phyloP scores from a whole-genome alignment of 2,888 invertebrate genomes.

The Morpho deidamia region DNA sequence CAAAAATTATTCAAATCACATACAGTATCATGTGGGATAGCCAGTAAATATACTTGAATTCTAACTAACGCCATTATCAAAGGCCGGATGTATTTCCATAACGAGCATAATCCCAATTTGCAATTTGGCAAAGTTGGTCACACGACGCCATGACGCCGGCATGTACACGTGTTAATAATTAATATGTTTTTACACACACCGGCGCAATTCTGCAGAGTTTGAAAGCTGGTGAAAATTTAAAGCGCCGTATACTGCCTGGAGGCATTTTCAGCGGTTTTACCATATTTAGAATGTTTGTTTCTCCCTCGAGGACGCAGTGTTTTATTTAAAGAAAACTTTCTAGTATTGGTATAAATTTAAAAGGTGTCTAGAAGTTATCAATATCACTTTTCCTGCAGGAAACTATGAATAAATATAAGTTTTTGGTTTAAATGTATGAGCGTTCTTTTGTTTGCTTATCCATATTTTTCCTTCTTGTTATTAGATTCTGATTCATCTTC shows the following conservation, averaged over 20 bases:
- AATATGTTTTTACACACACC: constrained; percentile 58
- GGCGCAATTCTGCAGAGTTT: constrained; percentile 38
- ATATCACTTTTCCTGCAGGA: too few species aligned
- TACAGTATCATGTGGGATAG: not conserved
- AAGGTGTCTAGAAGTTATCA: not conserved
- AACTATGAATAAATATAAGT: too few species aligned
- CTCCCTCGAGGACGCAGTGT: constrained; percentile 26
- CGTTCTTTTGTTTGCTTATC: too few species aligned
- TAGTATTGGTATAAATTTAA: constrained; percentile 8
- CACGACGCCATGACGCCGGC: constrained; percentile 9
- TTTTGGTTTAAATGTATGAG: too few species aligned
- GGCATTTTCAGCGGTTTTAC: constrained; percentile 43
- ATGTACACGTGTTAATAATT: constrained; percentile 33
- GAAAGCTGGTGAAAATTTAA: constrained; percentile 55
- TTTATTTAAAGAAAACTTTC: constrained; percentile 18
- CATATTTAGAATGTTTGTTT: constrained; percentile 31
- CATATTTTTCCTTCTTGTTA: too few species aligned
- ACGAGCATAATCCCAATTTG: constrained; percentile 13
- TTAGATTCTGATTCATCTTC: too few species aligned
- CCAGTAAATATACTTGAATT: constrained; percentile 1
- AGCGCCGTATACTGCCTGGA: constrained; percentile 39
- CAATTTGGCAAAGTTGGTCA: constrained; percentile 17
- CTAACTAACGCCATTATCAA: constrained; percentile 1
- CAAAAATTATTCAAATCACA: too few species aligned
- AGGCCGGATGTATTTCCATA: constrained; percentile 10